Evolutionary conservation across 2,113 vertebrate species (phyloP), one percentile per base, ranked within the genome.

Genomic region (Lampris megalopsis): DNA sequence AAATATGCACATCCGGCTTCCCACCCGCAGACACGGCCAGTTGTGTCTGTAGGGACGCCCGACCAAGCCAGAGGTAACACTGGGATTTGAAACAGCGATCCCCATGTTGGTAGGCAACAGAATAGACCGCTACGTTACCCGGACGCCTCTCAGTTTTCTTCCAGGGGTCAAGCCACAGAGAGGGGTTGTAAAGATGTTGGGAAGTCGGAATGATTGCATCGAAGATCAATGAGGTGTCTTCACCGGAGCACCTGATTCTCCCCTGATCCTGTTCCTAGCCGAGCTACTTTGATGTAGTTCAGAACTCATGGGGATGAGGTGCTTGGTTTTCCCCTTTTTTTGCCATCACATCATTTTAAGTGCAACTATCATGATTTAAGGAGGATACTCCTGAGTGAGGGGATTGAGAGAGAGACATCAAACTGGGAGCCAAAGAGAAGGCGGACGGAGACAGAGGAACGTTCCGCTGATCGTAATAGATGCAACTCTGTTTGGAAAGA

Each of bases 211-310:
- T 24, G 24, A 24, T 24, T 24, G 24, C 24, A 24, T 24, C 24
- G 71, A 41, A 71, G 81, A 88, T 82, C 84, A 80, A 72, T 81
- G 74, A 42, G 74, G 84, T 78, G 80, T 75, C 64, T 78, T 76
- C 63, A 76, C 74, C 49, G 40, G 68, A 77, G 73, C 42, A 68
- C 65, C 73, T 73, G 56, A 81, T 78, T 68, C 77, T 73, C 40
- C 59, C 74, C 79, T 76, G 79, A 88, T 84, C 74, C 9, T 0
- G 47, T 40, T 64, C 73, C 78, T 62, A 53, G 58, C 52, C 0
- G 42, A 76, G 59, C 45, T 67, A 58, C 64, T 76, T 69, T 83
- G 70, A 76, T 77, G 73, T 40, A 69, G 42, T 50, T 37, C 41
- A 54, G 53, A 63, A 61, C 58, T 65, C 60, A 36, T 35, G 53